These are phyloP conservation scores for Catostylus mosaicus DNA, from an alignment of 30 jellyfish, hydroid and myxozoan genomes.

Conservation along the genomic window DNA sequence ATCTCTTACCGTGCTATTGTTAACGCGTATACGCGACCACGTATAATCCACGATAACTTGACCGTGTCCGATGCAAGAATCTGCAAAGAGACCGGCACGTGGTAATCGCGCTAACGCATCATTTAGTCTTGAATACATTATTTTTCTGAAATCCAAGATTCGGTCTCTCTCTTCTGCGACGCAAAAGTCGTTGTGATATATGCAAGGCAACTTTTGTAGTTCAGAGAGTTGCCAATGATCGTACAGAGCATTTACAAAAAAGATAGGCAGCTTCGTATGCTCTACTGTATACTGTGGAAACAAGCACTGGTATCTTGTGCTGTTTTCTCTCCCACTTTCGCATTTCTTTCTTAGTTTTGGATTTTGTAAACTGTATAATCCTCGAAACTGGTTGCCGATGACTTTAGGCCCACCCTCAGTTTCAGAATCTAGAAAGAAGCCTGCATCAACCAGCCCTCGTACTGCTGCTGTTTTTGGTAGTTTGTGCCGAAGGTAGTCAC, in stretches of 20 bases:
- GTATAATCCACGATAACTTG: slow-evolving; percentile 95
- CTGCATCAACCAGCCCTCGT: slow-evolving; percentile 92
- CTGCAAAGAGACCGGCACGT: slow-evolving; percentile 85
- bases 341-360: slow-evolving; percentile 72
- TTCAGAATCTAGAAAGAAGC: slow-evolving; percentile 74
- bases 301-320: slow-evolving; percentile 61
- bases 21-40: slow-evolving; percentile 85
- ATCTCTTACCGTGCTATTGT: slow-evolving; percentile 64
- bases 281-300: slow-evolving; percentile 77
- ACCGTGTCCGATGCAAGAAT: slow-evolving; percentile 97
- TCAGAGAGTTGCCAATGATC: slow-evolving; percentile 98
- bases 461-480: slow-evolving; percentile 83
- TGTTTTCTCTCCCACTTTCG: slow-evolving; percentile 24
- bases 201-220: slow-evolving; percentile 77
- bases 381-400: slow-evolving; percentile 78
- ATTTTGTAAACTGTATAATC: slow-evolving; percentile 64
- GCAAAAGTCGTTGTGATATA: slow-evolving; percentile 79
- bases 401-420: slow-evolving; percentile 55
- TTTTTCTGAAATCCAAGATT: slow-evolving; percentile 74
- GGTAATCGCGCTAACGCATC: slow-evolving; percentile 32
- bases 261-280: slow-evolving; percentile 63
- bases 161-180: slow-evolving; percentile 64
- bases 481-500: slow-evolving; percentile 68
- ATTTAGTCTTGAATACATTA: slow-evolving; percentile 57
- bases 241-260: slow-evolving; percentile 82